Evolutionary conservation across 2,797 vertebrate genomes (phyloP).

Genomic region (Halcyon chelicuti): DNA sequence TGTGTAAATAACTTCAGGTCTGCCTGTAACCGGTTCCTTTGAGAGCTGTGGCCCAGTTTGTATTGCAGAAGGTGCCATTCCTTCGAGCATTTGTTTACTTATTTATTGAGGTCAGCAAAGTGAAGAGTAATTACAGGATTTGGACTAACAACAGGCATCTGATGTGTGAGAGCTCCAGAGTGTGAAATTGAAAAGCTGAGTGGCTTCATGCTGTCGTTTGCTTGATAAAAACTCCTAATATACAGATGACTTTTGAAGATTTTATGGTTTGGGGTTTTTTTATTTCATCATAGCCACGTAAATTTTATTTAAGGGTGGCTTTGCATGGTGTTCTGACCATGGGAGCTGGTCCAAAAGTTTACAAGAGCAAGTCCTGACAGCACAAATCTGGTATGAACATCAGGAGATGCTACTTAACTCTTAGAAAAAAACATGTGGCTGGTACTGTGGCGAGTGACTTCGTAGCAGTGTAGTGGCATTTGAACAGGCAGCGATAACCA

Average conservation of each 20-base stretch:
- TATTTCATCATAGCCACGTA: slow-evolving; percentile 1
- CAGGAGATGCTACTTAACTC: background rate
- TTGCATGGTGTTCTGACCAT: background rate
- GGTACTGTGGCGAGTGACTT: background rate
- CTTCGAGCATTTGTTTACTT: slow-evolving; percentile 61
- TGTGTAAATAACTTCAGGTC: slow-evolving; percentile 46
- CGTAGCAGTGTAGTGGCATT: background rate
- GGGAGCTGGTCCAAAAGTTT: background rate
- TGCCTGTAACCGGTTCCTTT: slow-evolving; percentile 9
- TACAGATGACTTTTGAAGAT: background rate
- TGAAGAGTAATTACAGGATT: slow-evolving; percentile 54
- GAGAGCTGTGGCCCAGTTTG: background rate
- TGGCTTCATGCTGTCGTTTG: slow-evolving; percentile 61
- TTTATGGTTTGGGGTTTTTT: background rate
- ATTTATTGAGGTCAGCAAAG: slow-evolving; percentile 62
- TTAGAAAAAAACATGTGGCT: background rate
- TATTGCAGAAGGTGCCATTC: slow-evolving; percentile 29
- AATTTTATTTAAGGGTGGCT: background rate
- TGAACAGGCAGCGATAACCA: background rate
- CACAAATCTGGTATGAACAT: background rate
- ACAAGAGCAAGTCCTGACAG: background rate
- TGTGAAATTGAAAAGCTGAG: slow-evolving; percentile 78
- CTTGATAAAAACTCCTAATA: slow-evolving; percentile 39
- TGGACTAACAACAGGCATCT: slow-evolving; percentile 64
- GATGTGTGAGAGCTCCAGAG: slow-evolving; percentile 57